These are phyloP conservation scores for Pseudachorutes palmiensis DNA, from an alignment of 1,140 invertebrate genomes.

Conservation along the genomic window DNA sequence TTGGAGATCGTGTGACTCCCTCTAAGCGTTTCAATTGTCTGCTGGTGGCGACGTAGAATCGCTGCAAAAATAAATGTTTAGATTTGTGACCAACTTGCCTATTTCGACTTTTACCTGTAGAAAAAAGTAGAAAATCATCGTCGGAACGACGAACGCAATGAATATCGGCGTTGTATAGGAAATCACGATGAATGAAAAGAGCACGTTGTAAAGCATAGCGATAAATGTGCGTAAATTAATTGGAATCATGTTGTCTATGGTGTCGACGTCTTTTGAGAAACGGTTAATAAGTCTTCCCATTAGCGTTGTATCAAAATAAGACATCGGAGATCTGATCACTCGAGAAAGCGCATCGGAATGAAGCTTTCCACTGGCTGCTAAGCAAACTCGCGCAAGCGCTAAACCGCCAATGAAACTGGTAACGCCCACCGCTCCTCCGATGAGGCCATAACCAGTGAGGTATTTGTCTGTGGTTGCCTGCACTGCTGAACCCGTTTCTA, in stretches of 20 bases:
- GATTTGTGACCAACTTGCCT: neutral
- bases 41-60: conserved; percentile 53
- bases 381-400: neutral
- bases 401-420: conserved; percentile 66
- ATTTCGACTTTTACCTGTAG: conserved; percentile 51
- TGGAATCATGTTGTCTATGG: conserved; percentile 39
- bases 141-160: conserved; percentile 68
- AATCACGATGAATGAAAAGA: conserved; percentile 80
- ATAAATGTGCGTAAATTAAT: conserved; percentile 39
- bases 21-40: conserved; percentile 56
- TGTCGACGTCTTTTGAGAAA: conserved; percentile 74
- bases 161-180: conserved; percentile 82
- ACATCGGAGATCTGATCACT: conserved; percentile 47
- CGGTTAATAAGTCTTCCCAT: conserved; percentile 72
- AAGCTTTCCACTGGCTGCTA: conserved; percentile 40
- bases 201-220: conserved; percentile 15
- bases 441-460: conserved; percentile 75
- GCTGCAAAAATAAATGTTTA: conserved; percentile 44
- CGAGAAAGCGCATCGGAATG: conserved; percentile 43
- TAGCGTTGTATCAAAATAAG: conserved; percentile 80
- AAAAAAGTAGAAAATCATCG: conserved; percentile 82
- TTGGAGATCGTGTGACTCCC: conserved; percentile 54
- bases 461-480: conserved; percentile 62
- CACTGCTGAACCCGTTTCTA: conserved; percentile 42
- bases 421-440: conserved; percentile 79